Evolutionary conservation across 2,113 vertebrate genomes (phyloP), one percentile per base, ranked within the genome.

Genomic region (Crotalus helleri): DNA sequence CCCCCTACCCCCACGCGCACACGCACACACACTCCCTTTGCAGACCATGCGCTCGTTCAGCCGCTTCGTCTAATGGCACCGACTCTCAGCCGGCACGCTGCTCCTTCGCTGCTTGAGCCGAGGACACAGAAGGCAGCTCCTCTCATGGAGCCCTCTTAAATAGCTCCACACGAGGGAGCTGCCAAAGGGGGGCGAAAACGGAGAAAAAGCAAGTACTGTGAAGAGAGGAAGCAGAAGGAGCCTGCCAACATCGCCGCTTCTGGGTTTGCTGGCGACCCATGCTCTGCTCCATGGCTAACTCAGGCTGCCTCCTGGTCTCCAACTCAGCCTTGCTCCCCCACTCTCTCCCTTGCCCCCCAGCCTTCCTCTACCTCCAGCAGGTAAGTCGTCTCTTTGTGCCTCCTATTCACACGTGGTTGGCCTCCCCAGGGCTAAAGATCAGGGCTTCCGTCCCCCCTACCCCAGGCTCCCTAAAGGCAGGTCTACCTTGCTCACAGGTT

Each of bases 231-330:
- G 88, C 96, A 94, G 96, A 96, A 93, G 95, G 95, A 96, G 95
- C 93, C 93, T 94, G 94, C 88, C 92, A 74, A 96, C 95, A 85
- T 33, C 96, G 96, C 97, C 96, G 96, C 97, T 96, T 95, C 96
- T 96, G 97, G 97, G 97, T 97, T 97, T 96, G 96, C 96, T 95
- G 97, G 96, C 97, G 95, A 96, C 98, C 98, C 98, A 99, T 99
- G 99, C 98, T 99, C 98, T 99, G 98, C 98, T 99, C 98, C 97
- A 99, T 99, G 98, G 98, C 98, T 95, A 99, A 99, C 98, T 99
- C 98, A 94, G 98, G 99, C 98, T 99, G 99, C 97, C 98, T 99
- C 97, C 98, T 99, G 97, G 98, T 99, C 98, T 98, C 99, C 97
- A 98, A 98, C 96, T 98, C 98, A 94, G 98, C 98, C 97, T 98